A percentile compares a stretch with the other conserved stretches of the same genome.
These are phyloP conservation scores for Lucinisca nassula DNA, from an alignment of 2,888 invertebrate species.

Conservation along the genomic window DNA sequence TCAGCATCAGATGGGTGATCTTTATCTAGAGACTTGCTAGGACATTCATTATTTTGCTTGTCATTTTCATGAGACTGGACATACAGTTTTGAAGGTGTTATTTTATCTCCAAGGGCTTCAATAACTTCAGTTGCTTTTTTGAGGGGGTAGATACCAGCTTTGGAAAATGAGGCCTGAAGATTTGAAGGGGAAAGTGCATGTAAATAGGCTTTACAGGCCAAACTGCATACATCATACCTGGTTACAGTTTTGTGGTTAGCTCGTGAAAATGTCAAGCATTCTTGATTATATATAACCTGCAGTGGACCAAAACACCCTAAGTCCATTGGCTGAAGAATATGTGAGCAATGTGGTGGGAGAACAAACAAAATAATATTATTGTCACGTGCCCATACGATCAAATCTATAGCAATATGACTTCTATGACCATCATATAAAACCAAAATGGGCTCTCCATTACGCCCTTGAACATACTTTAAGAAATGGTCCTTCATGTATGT, in stretches of 20 bases:
- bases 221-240: background rate
- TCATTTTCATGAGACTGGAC: background rate
- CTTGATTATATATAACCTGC: background rate
- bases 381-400: slow-evolving; percentile 40
- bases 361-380: slow-evolving; percentile 43
- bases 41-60: no score
- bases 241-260: background rate
- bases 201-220: background rate
- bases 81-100: background rate
- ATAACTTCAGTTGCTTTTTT: background rate
- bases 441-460: slow-evolving; percentile 3
- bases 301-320: background rate
- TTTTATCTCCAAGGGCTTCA: background rate
- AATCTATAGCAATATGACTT: background rate
- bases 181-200: background rate
- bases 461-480: slow-evolving; percentile 24
- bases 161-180: background rate
- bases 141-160: background rate
- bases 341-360: slow-evolving; percentile 21
- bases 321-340: slow-evolving; percentile 26
- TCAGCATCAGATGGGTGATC: background rate
- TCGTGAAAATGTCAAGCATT: background rate
- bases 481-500: slow-evolving; percentile 33
- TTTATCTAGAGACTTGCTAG: background rate
- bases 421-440: slow-evolving; percentile 39